Base-by-base conservation (phyloP, 2,888 invertebrate species). In the Xestia ashworthii region DNA sequence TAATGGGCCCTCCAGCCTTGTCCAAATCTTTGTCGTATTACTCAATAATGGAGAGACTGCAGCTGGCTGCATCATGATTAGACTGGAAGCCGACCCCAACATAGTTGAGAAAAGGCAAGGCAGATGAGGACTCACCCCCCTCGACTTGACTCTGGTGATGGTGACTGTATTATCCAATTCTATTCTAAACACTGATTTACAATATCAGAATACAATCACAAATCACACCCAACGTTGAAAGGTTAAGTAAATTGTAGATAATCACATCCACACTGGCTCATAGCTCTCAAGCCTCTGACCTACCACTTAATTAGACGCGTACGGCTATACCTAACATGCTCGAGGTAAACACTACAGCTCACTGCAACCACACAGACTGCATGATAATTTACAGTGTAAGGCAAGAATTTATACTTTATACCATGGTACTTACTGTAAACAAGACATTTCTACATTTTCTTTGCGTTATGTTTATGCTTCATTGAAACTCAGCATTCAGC, bases 251-350 rank as follows among this genome's bases (percentile, higher is more conserved):
- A 46, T 60, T 25, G 16, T 25, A 16, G 16, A 62, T 25, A 73
- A 5, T 9, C 38, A 32, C 32, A 19, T 25, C 16, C 41, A 9
- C 48, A 32, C 60, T 50, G 1, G 16, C 60, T 12, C 9, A 48
- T 25, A 60, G 19, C 25, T 75, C 76, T 32, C 41, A 22, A 60
- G 41, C 5, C 0, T 5, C 60, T 25, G 60, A 75, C 48, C 48
- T 75, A 22, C n/a, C 60, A 62, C 41, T 75, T 75, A 75, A 75
- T 75, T 76, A 75, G 22, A 50, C 32, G 44, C 48, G 14, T n/a
- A 64, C 41, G 6, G 5, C 6, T 14, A n/a, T 44, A 65, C 1
- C 41, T 44, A 50, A 76, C 41, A n/a, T 16, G 1, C 41, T 50
- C 22, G 48, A 75, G 60, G 22, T 60, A 25, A 60, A 50, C 62